Conservation (phyloP, 2,797 vertebrate genomes). For the Oreochromis mossambicus region DNA sequence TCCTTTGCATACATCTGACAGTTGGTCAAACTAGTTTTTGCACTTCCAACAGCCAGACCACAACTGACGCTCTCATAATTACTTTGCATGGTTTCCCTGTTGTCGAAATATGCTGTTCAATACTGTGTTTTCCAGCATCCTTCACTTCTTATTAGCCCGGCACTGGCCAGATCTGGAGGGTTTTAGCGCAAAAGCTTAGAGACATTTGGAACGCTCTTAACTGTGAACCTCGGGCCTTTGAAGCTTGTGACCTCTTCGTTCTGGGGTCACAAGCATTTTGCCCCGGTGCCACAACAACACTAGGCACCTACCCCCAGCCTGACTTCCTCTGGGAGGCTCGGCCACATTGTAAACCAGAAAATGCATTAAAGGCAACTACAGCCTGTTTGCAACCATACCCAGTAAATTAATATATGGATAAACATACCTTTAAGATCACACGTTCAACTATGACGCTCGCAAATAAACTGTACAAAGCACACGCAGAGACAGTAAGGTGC, state of each 20-base stretch:
- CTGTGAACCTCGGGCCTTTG: conserved; percentile 50
- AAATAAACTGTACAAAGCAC: background rate
- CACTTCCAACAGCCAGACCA: background rate
- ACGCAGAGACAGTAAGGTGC: background rate
- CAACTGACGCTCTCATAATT: background rate
- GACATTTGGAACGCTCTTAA: conserved; percentile 2
- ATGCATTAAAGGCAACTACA: background rate
- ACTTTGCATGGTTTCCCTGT: background rate
- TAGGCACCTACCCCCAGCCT: conserved; percentile 30
- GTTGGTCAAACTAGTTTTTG: conserved; percentile 11
- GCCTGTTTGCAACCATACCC: background rate
- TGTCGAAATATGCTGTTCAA: background rate
- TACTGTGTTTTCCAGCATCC: background rate
- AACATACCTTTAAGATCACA: background rate
- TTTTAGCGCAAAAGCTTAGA: conserved; percentile 15
- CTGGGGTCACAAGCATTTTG: conserved; percentile 53
- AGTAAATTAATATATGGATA: conserved; percentile 1
- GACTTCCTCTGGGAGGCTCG: background rate
- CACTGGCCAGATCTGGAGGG: background rate
- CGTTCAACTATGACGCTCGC: background rate
- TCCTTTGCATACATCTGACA: conserved; percentile 11
- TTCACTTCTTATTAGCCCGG: conserved; percentile 21
- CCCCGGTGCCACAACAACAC: conserved; percentile 57
- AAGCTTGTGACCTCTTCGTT: conserved; percentile 59
- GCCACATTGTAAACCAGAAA: background rate